phyloP scores from a whole-genome alignment of 1,140 invertebrate genomes.

The Zaprionus camerounensis region DNA sequence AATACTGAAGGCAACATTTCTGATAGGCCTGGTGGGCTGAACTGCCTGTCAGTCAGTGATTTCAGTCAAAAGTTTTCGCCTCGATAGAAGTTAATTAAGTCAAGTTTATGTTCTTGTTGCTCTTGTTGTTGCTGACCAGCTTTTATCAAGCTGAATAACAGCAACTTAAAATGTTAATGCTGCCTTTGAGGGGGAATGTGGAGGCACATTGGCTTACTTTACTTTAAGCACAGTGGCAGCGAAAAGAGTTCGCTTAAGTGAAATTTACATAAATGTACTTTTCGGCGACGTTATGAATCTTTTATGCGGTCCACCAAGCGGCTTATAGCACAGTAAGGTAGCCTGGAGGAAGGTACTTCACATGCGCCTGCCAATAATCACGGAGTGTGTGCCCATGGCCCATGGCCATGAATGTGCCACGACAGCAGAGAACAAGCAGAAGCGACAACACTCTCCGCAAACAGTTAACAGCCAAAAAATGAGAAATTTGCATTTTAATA shows the following conservation, averaged over 20 bases:
- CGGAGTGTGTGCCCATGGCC: slow-evolving; percentile 27
- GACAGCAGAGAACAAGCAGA: too few relatives aligned
- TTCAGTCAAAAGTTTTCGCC: slow-evolving; percentile 68
- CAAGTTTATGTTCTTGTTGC: slow-evolving; percentile 57
- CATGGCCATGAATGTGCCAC: too few relatives aligned
- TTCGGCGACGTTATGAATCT: slow-evolving; percentile 70
- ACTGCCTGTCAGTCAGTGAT: slow-evolving; percentile 57
- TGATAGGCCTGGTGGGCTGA: slow-evolving; percentile 54
- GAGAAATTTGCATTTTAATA: slow-evolving; percentile 83
- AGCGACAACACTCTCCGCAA: neutral
- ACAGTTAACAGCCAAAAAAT: slow-evolving; percentile 61
- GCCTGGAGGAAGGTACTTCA: neutral
- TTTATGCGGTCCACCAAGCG: slow-evolving; percentile 58
- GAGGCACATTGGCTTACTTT: too few relatives aligned
- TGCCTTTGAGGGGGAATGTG: neutral
- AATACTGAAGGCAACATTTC: slow-evolving; percentile 73
- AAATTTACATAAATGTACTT: slow-evolving; percentile 78
- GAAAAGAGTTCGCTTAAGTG: slow-evolving; percentile 75
- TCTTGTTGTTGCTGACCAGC: slow-evolving; percentile 56
- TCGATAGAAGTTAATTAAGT: slow-evolving; percentile 80
- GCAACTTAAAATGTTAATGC: slow-evolving; percentile 75
- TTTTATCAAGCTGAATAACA: slow-evolving; percentile 67
- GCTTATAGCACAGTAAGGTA: slow-evolving; percentile 24
- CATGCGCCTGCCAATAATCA: slow-evolving; percentile 71
- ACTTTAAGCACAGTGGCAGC: slow-evolving; percentile 35